Percentiles rank a stretch among this genome's conserved stretches.
Conservation (phyloP, 92 coral and sea anemone genomes). For the Porites evermanni region DNA sequence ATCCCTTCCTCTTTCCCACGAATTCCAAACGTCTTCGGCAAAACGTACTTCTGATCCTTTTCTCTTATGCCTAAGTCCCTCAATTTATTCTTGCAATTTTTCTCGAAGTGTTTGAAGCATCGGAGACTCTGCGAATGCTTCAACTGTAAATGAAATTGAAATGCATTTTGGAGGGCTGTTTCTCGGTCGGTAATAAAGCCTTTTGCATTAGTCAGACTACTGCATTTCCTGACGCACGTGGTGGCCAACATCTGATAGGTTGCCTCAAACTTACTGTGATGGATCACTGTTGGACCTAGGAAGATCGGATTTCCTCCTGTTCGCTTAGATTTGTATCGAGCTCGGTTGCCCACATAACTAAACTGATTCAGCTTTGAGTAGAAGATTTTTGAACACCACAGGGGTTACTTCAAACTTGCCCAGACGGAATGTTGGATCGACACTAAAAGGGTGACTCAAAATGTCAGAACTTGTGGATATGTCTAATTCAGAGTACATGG, state of each 20-base stretch:
- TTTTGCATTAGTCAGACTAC: slow-evolving; percentile 46
- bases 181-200: slow-evolving; percentile 70
- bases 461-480: slow-evolving; percentile 38
- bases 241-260: slow-evolving; percentile 51
- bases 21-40: slow-evolving; percentile 44
- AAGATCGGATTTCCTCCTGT: slow-evolving; percentile 59
- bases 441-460: slow-evolving; percentile 41
- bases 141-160: slow-evolving; percentile 39
- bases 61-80: slow-evolving; percentile 35
- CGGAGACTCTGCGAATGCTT: slow-evolving; percentile 36
- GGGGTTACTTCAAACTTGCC: slow-evolving; percentile 76
- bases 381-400: slow-evolving; percentile 47
- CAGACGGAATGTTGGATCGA: slow-evolving; percentile 68
- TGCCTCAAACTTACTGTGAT: slow-evolving; percentile 58
- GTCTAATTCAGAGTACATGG: slow-evolving; percentile 54
- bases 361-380: slow-evolving; percentile 12
- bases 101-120: slow-evolving; percentile 46
- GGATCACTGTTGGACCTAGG: slow-evolving; percentile 74
- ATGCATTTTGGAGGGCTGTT: slow-evolving; percentile 38
- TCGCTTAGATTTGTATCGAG: slow-evolving; percentile 4
- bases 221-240: slow-evolving; percentile 50
- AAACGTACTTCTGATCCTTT: slow-evolving; percentile 35
- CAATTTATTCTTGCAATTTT: slow-evolving; percentile 41
- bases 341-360: too few relatives aligned
- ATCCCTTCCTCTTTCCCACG: slow-evolving; percentile 52